Base-by-base conservation (phyloP, 2,888 invertebrate species). In the Eutolmus rufibarbis region DNA sequence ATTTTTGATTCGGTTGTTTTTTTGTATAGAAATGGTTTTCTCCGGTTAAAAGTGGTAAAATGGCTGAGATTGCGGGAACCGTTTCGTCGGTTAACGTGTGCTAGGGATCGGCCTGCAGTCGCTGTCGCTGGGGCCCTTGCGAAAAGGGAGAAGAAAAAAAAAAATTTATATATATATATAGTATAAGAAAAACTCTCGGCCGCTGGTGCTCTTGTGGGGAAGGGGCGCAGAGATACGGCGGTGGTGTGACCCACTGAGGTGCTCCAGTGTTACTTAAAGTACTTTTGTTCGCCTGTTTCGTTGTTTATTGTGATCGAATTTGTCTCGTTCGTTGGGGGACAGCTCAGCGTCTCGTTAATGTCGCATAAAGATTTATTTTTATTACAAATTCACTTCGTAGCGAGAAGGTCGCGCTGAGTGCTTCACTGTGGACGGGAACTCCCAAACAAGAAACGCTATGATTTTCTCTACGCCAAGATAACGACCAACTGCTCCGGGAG, bases 301-400 rank as follows among this genome's bases (percentile, higher is more conserved):
- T 37, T 84, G 66, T 66, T 84, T 81, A 81, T 46, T 84, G 81
- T 84, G 82, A 66, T 66, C 46, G n/a, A 66, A 66, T 84, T 46
- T 66, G 31, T 19, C 23, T 66, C 40, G 37, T 57, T 19, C 40
- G 40, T 5, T 12, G 34, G 28, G 79, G 79, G 8, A 56, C 51
- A 51, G 16, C 19, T 4, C 43, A 79, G 46, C 51, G 16, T 8
- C 79, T 46, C 79, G 51, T 51, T 79, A 23, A 46, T 79, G 28
- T 56, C 79, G 79, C 79, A 79, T 79, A 79, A 79, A 79, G 28
- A 79, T 46, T 51, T 28, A 51, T 79, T 79, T 79, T 46, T 79
- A 79, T 79, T 79, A 31, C 51, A 46, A 51, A 28, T 31, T n/a
- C 46, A 51, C 51, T 79, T 79, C 14, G 46, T 16, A 14, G 16